Percentiles rank a stretch among this genome's conserved stretches.
Conservation (phyloP, 2,113 vertebrate species). For the Cynopterus brachyotis region DNA sequence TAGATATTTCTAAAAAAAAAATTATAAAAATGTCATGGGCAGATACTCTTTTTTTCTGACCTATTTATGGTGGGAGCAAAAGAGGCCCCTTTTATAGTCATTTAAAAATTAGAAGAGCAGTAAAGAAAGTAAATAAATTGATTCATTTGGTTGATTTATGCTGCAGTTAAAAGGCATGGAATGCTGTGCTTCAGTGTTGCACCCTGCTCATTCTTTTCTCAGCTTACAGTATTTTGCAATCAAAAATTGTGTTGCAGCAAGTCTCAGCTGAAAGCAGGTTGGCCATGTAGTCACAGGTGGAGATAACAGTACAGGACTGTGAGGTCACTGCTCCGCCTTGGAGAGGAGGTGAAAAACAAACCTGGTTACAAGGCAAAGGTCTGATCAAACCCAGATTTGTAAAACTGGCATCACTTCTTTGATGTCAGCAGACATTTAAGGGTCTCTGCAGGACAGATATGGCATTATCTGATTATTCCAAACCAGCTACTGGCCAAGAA, state of each 20-base stretch:
- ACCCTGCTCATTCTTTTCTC: not conserved
- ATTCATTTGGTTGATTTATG: not conserved
- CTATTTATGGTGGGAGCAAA: not conserved
- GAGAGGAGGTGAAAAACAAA: not conserved
- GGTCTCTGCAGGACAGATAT: not conserved
- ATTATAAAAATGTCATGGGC: not conserved
- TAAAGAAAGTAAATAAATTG: not conserved
- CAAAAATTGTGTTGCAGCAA: not conserved
- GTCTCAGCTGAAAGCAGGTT: not conserved
- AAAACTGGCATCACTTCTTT: not conserved
- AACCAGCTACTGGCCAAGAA: not conserved
- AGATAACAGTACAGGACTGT: not conserved
- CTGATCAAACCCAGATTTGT: not conserved
- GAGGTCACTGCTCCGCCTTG: not conserved
- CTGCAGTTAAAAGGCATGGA: not conserved
- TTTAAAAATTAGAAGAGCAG: not conserved
- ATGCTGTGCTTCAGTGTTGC: not conserved
- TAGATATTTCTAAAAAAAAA: not conserved
- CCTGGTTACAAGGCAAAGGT: not conserved
- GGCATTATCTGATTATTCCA: not conserved
- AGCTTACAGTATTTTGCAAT: not conserved
- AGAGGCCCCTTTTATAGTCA: not conserved
- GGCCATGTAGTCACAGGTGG: not conserved
- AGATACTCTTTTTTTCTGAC: not conserved
- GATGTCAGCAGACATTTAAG: not conserved